These are phyloP conservation scores for Pseudochirops cupreus DNA, from an alignment of 2,797 vertebrate genomes.

Conservation along the genomic window DNA sequence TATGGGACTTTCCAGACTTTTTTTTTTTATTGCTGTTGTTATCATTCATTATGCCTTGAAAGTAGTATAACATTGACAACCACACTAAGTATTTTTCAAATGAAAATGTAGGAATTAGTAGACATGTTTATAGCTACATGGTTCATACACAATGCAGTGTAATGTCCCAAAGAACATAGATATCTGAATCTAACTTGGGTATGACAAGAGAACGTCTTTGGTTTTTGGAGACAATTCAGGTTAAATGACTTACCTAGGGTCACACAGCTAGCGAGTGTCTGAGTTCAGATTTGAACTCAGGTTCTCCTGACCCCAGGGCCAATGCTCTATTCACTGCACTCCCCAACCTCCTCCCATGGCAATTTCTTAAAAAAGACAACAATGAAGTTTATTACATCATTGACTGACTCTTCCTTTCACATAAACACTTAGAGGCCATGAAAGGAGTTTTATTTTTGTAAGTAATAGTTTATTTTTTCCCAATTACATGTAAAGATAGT, in stretches of 20 bases:
- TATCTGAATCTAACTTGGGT: background rate
- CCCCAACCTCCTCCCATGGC: background rate
- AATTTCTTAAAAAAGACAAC: background rate
- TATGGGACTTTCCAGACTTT: constrained; percentile 75
- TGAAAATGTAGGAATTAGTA: constrained; percentile 55
- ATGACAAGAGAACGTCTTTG: background rate
- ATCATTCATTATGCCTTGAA: constrained; percentile 78
- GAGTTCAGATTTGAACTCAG: background rate
- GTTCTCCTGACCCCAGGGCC: background rate
- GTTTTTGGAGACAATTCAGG: constrained; percentile 13
- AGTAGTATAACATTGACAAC: constrained; percentile 62
- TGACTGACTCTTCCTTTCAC: background rate
- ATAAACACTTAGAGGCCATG: background rate
- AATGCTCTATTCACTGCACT: too few species aligned
- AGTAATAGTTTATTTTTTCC: background rate
- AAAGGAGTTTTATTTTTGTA: background rate
- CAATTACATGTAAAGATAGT: background rate
- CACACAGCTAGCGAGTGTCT: too few species aligned
- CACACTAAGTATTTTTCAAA: constrained; percentile 60
- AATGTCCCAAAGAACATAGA: constrained; percentile 5
- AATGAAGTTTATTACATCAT: background rate
- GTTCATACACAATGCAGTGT: constrained; percentile 5
- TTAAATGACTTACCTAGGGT: background rate
- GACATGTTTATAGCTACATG: constrained; percentile 35
- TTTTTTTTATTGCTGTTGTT: constrained; percentile 59